These are phyloP conservation scores for Lithophane leautieri DNA, from an alignment of 2,888 invertebrate genomes.

Conservation along the genomic window DNA sequence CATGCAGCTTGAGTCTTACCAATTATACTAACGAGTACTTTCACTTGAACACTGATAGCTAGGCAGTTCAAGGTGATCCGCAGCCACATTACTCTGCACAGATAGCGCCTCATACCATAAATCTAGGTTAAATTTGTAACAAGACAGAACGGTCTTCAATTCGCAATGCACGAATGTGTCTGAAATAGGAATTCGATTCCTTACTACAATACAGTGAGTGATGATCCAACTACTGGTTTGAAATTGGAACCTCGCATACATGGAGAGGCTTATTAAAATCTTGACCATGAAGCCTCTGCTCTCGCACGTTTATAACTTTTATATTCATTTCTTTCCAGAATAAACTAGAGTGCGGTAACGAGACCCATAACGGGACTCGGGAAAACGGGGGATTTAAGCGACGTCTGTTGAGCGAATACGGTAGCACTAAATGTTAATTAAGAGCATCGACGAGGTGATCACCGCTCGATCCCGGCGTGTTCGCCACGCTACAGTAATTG, in stretches of 20 bases:
- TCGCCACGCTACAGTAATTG: slow-evolving; percentile 80
- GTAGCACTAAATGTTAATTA: slow-evolving; percentile 88
- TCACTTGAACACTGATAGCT: slow-evolving; percentile 83
- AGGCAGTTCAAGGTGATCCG: slow-evolving; percentile 85
- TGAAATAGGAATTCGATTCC: slow-evolving; percentile 47
- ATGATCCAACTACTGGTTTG: slow-evolving; percentile 63
- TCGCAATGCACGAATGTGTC: slow-evolving; percentile 48
- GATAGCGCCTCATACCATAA: slow-evolving; percentile 72
- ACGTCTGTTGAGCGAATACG: slow-evolving; percentile 77
- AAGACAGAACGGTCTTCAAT: slow-evolving; percentile 57
- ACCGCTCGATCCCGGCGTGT: slow-evolving; percentile 72
- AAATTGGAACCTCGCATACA: slow-evolving; percentile 57
- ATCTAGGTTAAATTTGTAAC: slow-evolving; percentile 71
- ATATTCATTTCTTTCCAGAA: slow-evolving; percentile 78
- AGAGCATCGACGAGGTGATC: slow-evolving; percentile 85
- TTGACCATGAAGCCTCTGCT: slow-evolving; percentile 67
- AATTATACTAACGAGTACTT: slow-evolving; percentile 89
- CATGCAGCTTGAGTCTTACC: slow-evolving; percentile 77
- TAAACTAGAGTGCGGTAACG: slow-evolving; percentile 79
- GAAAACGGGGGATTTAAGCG: slow-evolving; percentile 76
- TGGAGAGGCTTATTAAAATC: slow-evolving; percentile 67
- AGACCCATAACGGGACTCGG: slow-evolving; percentile 83
- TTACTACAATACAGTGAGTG: slow-evolving; percentile 48
- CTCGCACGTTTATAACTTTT: slow-evolving; percentile 71
- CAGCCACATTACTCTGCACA: slow-evolving; percentile 76